Conservation (phyloP, 2,888 invertebrate genomes). For the Apodemia mormo region DNA sequence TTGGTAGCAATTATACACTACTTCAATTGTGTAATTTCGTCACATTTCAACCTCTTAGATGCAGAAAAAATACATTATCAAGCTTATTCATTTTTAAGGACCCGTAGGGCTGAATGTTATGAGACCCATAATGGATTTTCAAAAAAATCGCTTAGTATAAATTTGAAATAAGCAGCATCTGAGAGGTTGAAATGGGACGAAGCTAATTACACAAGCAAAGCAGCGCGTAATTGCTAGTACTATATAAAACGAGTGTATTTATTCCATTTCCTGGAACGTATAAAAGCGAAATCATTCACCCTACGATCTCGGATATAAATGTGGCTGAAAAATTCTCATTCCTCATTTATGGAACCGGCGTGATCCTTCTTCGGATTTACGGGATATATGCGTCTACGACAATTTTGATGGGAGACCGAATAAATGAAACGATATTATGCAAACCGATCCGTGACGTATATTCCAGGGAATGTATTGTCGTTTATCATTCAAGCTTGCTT, state of each 20-base stretch:
- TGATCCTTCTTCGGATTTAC: constrained; percentile 66
- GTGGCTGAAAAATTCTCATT: constrained; percentile 63
- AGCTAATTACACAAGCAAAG: no score
- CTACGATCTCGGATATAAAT: constrained; percentile 33
- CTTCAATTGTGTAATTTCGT: no score
- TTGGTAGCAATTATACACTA: no score
- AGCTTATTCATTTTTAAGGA: no score
- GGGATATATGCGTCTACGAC: constrained; percentile 52
- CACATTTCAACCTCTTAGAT: no score
- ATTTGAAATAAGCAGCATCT: no score
- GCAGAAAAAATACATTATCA: no score
- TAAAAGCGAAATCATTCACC: constrained; percentile 11
- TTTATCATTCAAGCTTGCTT: no score
- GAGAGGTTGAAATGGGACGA: no score
- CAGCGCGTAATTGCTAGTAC: background rate
- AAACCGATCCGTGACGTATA: background rate
- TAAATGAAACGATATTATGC: constrained; percentile 24
- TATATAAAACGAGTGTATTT: background rate
- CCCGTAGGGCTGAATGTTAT: no score
- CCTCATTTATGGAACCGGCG: constrained; percentile 56
- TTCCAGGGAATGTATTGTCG: background rate
- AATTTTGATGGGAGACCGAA: constrained; percentile 47
- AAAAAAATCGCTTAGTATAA: no score
- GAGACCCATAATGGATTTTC: no score
- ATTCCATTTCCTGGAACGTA: constrained; percentile 3